Conservation (phyloP, 2,797 vertebrate species). For the Ptychobarbus kaznakovi region DNA sequence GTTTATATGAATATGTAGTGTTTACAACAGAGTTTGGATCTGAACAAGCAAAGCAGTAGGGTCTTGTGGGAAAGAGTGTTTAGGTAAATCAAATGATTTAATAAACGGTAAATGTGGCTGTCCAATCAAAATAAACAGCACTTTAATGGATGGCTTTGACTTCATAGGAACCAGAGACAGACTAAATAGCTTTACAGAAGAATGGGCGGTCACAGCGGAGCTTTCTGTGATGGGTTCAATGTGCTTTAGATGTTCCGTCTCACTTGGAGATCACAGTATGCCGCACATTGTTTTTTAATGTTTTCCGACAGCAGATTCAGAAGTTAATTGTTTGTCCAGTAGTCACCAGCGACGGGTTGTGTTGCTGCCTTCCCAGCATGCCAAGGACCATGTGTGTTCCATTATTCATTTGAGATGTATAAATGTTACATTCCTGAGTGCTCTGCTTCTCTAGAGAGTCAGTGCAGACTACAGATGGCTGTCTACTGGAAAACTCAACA, state of each 20-base stretch:
- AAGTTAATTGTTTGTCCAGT: slow-evolving; percentile 43
- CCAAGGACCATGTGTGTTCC: slow-evolving; percentile 33
- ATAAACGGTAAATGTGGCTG: slow-evolving; percentile 29
- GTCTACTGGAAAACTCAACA: slow-evolving; percentile 42
- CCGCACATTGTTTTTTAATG: slow-evolving; percentile 14
- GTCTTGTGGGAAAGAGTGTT: slow-evolving; percentile 43
- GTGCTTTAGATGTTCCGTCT: slow-evolving; percentile 40
- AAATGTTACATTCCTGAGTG: slow-evolving; percentile 41
- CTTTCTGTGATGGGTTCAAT: slow-evolving; percentile 22
- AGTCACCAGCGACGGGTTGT: background rate
- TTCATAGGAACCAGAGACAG: slow-evolving; percentile 23
- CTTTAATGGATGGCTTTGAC: slow-evolving; percentile 29
- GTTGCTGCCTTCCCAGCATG: slow-evolving; percentile 31
- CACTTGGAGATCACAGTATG: slow-evolving; percentile 9
- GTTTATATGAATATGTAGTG: slow-evolving; percentile 42
- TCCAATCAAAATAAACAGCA: slow-evolving; percentile 53
- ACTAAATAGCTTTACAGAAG: slow-evolving; percentile 44
- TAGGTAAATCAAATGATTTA: slow-evolving; percentile 46
- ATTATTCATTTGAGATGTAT: slow-evolving; percentile 46
- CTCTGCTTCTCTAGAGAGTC: slow-evolving; percentile 39
- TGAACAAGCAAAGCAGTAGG: slow-evolving; percentile 36
- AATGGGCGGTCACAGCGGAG: background rate
- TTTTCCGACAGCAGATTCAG: slow-evolving; percentile 5
- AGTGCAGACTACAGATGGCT: slow-evolving; percentile 37
- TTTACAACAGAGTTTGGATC: slow-evolving; percentile 41